Evolutionary conservation across 2,113 vertebrate species (phyloP).

Genomic region (Oxygymnocypris stewartii): DNA sequence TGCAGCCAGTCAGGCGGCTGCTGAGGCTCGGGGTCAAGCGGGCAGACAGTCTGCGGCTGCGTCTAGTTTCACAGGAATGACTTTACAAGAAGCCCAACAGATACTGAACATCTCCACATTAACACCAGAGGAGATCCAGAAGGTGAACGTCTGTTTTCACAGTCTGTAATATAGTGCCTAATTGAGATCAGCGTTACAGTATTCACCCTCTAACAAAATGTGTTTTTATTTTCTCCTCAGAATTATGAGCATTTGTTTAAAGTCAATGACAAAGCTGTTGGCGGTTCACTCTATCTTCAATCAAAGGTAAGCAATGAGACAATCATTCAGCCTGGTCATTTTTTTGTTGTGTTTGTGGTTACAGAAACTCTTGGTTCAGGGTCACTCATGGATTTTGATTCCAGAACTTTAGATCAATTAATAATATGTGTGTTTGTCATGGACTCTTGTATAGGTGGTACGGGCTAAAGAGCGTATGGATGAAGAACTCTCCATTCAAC

Average conservation of each 20-base stretch:
- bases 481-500: slow-evolving; percentile 86
- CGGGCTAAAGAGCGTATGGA: slow-evolving; percentile 95
- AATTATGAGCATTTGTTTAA: slow-evolving; percentile 97
- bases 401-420: neutral
- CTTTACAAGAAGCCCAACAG: slow-evolving; percentile 93
- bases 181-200: neutral
- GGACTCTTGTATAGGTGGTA: slow-evolving; percentile 80
- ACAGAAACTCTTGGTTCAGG: neutral
- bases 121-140: slow-evolving; percentile 85
- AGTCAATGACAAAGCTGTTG: slow-evolving; percentile 89
- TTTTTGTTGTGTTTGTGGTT: neutral
- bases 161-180: too few relatives aligned
- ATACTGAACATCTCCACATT: slow-evolving; percentile 89
- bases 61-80: slow-evolving; percentile 88
- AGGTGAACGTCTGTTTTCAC: slow-evolving; percentile 72
- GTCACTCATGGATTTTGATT: neutral
- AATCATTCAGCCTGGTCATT: neutral
- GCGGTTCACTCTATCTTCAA: slow-evolving; percentile 95
- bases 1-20: slow-evolving; percentile 85
- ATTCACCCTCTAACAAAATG: neutral
- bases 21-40: slow-evolving; percentile 76
- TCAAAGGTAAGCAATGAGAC: slow-evolving; percentile 82
- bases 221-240: slow-evolving; percentile 67
- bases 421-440: neutral
- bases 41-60: slow-evolving; percentile 86